Evolutionary conservation across 2,797 vertebrate species (phyloP).

Genomic region (Rousettus madagascariensis): DNA sequence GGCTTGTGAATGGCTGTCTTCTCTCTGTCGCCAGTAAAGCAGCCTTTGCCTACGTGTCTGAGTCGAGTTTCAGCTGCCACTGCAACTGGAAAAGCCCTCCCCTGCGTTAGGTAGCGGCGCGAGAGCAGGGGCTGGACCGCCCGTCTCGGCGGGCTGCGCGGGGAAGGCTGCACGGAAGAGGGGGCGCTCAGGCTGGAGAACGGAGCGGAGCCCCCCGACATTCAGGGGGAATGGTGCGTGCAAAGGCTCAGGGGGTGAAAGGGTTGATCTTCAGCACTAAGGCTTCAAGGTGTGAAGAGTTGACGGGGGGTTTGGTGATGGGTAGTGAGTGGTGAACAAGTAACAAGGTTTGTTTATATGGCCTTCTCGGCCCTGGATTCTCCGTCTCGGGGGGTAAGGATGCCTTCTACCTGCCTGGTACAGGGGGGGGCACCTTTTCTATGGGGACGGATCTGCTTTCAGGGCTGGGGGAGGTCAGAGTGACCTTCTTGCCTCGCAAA

Average conservation of each 20-base stretch:
- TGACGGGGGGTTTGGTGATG: background rate
- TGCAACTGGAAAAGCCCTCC: background rate
- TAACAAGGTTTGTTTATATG: background rate
- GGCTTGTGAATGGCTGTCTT: background rate
- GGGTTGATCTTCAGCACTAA: background rate
- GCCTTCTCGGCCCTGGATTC: background rate
- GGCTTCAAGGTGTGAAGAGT: background rate
- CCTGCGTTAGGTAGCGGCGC: fast-evolving
- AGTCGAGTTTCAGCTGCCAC: background rate
- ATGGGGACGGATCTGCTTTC: background rate
- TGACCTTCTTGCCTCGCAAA: background rate
- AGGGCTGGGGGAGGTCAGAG: background rate
- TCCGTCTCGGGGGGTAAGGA: background rate
- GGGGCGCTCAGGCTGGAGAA: background rate
- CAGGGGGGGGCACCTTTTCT: too few species aligned
- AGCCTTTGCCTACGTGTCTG: background rate
- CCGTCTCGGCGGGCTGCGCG: background rate
- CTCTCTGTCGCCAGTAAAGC: background rate
- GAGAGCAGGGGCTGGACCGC: background rate
- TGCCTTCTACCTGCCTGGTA: background rate
- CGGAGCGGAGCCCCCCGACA: fast-evolving
- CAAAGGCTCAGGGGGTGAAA: background rate
- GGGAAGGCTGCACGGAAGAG: background rate
- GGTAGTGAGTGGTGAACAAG: background rate
- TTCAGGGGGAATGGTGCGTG: fast-evolving